A percentile compares a stretch with the other conserved stretches of the same genome.
Conservation (phyloP, 53 echinoderm and acorn worm genomes). For the Antedon mediterranea region DNA sequence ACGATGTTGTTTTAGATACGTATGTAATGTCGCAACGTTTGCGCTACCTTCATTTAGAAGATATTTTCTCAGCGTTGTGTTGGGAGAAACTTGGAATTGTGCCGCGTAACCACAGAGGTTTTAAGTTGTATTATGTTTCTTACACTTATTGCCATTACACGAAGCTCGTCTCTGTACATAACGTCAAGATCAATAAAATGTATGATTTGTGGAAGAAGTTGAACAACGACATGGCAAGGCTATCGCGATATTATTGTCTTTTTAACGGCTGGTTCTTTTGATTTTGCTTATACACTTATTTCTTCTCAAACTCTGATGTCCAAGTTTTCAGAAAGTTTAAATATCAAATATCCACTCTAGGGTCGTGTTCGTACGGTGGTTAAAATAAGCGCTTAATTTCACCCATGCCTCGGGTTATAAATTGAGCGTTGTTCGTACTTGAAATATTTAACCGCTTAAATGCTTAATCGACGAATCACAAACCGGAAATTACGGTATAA, state of each 20-base stretch:
- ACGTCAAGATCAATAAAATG: slow-evolving; percentile 76
- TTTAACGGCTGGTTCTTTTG: not conserved
- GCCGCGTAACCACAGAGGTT: slow-evolving; percentile 10
- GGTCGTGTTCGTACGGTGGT: too few relatives aligned
- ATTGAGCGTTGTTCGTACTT: too few relatives aligned
- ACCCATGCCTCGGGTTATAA: too few relatives aligned
- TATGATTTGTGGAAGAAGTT: slow-evolving; percentile 72
- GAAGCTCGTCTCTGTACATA: slow-evolving; percentile 69
- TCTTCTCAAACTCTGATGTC: too few relatives aligned
- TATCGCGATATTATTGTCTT: not conserved
- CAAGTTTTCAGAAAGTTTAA: too few relatives aligned
- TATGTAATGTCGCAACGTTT: slow-evolving; percentile 29
- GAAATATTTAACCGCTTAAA: too few relatives aligned
- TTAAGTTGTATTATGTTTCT: slow-evolving; percentile 55
- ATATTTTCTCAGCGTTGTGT: slow-evolving; percentile 27
- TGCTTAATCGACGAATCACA: too few relatives aligned
- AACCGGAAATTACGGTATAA: too few relatives aligned
- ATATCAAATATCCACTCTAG: too few relatives aligned
- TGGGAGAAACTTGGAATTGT: slow-evolving; percentile 10
- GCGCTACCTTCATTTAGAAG: slow-evolving; percentile 29
- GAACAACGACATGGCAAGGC: slow-evolving; percentile 6
- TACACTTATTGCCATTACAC: slow-evolving; percentile 75
- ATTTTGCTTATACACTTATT: not conserved
- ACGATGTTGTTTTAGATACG: slow-evolving; percentile 12
- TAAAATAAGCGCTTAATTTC: too few relatives aligned